Conservation (phyloP, 2,113 vertebrate species). For the Barnardius zonarius region DNA sequence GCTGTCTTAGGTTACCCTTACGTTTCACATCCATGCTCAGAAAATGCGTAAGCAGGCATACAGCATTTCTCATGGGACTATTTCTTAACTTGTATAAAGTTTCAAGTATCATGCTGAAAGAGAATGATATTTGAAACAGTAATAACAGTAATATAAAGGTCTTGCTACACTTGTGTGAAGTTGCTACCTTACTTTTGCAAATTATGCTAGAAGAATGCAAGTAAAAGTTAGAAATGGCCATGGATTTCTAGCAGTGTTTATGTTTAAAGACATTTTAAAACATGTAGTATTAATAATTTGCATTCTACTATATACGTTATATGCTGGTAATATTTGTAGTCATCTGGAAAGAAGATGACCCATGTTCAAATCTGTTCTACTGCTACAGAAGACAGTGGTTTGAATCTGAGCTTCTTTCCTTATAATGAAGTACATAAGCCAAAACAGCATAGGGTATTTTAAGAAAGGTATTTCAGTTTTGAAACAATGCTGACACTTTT, state of each 20-base stretch:
- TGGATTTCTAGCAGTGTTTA: background rate
- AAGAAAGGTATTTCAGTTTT: background rate
- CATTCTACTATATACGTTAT: background rate
- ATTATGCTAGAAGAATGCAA: background rate
- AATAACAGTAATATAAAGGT: background rate
- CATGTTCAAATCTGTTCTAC: background rate
- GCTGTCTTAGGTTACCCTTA: background rate
- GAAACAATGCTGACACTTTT: background rate
- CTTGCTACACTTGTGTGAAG: background rate
- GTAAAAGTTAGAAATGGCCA: background rate
- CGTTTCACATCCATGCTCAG: background rate
- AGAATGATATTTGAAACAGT: background rate
- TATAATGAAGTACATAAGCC: background rate
- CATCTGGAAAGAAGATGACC: background rate
- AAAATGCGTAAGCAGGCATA: background rate
- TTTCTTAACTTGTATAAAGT: background rate
- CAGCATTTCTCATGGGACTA: background rate
- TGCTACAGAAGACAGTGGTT: background rate
- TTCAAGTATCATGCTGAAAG: background rate
- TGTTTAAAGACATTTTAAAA: background rate
- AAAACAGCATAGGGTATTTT: background rate
- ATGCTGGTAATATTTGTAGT: background rate
- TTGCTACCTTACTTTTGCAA: background rate
- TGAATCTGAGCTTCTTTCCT: background rate
- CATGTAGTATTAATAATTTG: background rate